Base-by-base conservation (phyloP, 2,797 vertebrate genomes). In the Todus mexicanus region DNA sequence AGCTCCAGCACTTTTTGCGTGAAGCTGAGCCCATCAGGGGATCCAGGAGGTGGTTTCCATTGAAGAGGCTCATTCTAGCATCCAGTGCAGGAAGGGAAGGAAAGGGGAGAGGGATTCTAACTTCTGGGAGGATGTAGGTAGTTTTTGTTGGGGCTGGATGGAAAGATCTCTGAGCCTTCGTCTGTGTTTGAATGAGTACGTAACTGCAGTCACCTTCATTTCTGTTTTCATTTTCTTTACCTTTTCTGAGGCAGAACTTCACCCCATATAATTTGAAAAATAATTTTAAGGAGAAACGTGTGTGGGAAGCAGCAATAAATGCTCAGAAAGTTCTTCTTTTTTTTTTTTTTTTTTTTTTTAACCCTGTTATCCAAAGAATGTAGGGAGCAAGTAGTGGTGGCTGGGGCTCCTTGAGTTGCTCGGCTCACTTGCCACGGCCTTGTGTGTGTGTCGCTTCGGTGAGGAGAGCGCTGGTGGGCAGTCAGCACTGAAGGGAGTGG, bases 401-500 rank as follows among this genome's bases (percentile, higher is more conserved):
- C 12, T 5, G 1, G 63, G 29, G 77, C 8, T 73, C 61, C 75
- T 22, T 8, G 0, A 60, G 61, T 29, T 11, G 50, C 48, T n/a
- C 1, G 0, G 56, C 29, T 10, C 1, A 14, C 33, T 37, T 3
- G n/a, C 64, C 4, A 5, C 1, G 2, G 20, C 60, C 78, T 17
- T 1, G 0, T 6, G 38, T 2, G 11, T 3, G 35, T 22, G 1
- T 10, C 1, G 14, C 56, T 42, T 6, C 40, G 1, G 25, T 1
- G 20, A 8, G 54, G 38, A 33, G 3, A 12, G 47, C 4, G 0
- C 12, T 31, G 16, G 61, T 45, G 75, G 69, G 14, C 35, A 15
- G 2, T 16, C 38, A 2, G 10, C 7, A 61, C 82, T 33, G 71
- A 8, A 43, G 56, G 70, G 21, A 78, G 42, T 2, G 15, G 3